Conservation (phyloP, 37 sponge, comb jelly and placozoan genomes). For the Tethya wilhelma region DNA sequence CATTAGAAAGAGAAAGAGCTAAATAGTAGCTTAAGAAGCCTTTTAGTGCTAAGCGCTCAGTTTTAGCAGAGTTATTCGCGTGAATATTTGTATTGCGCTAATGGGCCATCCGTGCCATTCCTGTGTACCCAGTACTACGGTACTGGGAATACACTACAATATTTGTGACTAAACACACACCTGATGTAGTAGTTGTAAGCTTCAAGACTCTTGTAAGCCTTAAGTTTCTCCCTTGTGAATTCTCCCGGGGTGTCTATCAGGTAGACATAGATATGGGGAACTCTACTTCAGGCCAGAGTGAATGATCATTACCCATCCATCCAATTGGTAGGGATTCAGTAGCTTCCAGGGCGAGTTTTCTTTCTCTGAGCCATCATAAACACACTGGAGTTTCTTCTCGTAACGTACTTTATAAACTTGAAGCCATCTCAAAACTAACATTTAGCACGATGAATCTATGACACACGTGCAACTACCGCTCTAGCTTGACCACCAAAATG, state of each 20-base stretch:
- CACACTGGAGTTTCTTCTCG: not conserved
- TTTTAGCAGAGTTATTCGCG: no score
- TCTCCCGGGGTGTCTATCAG: slow-evolving; percentile 23
- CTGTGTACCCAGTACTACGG: no score
- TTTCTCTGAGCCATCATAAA: not conserved
- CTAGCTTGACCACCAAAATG: slow-evolving; percentile 1
- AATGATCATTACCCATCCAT: slow-evolving; percentile 10
- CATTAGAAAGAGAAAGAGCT: no score
- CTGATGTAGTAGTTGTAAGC: slow-evolving; percentile 30
- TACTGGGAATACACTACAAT: no score
- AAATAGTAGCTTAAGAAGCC: no score
- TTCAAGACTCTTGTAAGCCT: no score
- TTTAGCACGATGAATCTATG: no score
- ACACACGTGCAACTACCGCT: not conserved
- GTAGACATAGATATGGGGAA: not conserved
- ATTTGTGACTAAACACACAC: not conserved
- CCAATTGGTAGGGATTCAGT: slow-evolving; percentile 19
- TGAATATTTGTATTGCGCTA: no score
- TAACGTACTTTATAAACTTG: not conserved
- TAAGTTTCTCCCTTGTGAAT: slow-evolving; percentile 17
- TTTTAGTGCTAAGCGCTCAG: no score
- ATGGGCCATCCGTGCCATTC: no score
- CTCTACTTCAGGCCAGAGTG: slow-evolving; percentile 9
- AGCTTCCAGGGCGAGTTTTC: not conserved
- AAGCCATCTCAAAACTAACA: no score